Percentiles rank a stretch among this genome's conserved stretches.
Conservation (phyloP, 2,888 invertebrate species). For the Xiphydria camelus region DNA sequence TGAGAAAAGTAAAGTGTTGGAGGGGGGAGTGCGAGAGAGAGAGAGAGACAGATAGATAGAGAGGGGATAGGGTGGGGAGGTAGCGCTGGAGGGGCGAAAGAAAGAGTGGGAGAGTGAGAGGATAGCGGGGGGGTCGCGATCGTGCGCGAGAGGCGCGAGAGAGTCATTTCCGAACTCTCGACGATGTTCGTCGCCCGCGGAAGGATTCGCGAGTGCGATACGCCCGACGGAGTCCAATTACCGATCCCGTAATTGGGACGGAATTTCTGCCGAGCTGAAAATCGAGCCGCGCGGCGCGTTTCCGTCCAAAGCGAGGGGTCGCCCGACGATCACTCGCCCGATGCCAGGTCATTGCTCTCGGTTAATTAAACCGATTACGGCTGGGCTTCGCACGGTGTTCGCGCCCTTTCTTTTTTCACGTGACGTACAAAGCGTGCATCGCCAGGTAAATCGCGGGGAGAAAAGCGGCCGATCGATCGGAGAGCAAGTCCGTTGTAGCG, state of each 20-base stretch:
- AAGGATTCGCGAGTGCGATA: constrained; percentile 40
- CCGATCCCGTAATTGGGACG: constrained; percentile 49
- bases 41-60: background rate
- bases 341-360: constrained; percentile 21
- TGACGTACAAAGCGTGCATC: too few relatives aligned
- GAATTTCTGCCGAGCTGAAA: constrained; percentile 50
- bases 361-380: constrained; percentile 41
- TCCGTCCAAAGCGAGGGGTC: constrained; percentile 4
- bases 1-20: constrained; percentile 2
- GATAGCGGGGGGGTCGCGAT: constrained; percentile 5
- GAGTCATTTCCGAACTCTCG: constrained; percentile 28
- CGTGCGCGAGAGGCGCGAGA: constrained; percentile 22
- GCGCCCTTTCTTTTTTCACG: too few relatives aligned
- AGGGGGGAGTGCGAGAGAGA: constrained; percentile 4
- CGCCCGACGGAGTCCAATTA: constrained; percentile 53
- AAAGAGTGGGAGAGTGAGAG: constrained; percentile 4
- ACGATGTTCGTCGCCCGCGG: constrained; percentile 46
- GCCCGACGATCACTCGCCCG: constrained; percentile 13
- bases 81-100: constrained; percentile 2
- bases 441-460: too few relatives aligned
- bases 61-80: too few relatives aligned
- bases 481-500: too few relatives aligned
- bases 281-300: constrained; percentile 34
- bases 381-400: background rate
- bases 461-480: too few relatives aligned